These are phyloP conservation scores for Seriola dumerili DNA, from an alignment of 2,113 vertebrate genomes.

Conservation along the genomic window DNA sequence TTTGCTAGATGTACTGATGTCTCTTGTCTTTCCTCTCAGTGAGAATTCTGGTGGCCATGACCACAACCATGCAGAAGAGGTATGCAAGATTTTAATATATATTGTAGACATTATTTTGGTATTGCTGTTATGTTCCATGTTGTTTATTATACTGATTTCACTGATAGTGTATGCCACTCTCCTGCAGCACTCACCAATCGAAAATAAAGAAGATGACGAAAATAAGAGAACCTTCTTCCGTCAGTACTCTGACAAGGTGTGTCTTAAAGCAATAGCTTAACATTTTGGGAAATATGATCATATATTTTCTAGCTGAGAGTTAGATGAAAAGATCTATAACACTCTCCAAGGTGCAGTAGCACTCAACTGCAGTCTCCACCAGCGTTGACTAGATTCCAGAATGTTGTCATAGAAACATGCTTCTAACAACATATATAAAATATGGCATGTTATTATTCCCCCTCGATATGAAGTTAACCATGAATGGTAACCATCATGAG, in stretches of 20 bases:
- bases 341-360: background rate
- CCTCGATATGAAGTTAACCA: background rate
- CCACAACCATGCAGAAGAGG: constrained; percentile 21
- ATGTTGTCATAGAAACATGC: background rate
- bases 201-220: background rate
- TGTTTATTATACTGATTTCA: background rate
- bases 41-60: constrained; percentile 52
- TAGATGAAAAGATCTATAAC: background rate
- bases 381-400: no score
- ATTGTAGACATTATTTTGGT: background rate
- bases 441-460: background rate
- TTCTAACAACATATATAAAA: background rate
- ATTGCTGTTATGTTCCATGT: background rate
- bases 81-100: constrained; percentile 11
- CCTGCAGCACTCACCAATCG: background rate
- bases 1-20: background rate
- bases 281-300: background rate
- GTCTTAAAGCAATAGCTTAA: background rate
- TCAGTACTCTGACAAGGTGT: constrained; percentile 71
- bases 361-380: no score
- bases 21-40: constrained; percentile 48
- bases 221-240: constrained; percentile 49
- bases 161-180: background rate
- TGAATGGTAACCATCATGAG: background rate
- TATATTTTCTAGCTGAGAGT: background rate